Percentiles rank a stretch among this genome's conserved stretches.
Evolutionary conservation across 2,113 vertebrate species (phyloP).

Genomic region (Chiloscyllium plagiosum): DNA sequence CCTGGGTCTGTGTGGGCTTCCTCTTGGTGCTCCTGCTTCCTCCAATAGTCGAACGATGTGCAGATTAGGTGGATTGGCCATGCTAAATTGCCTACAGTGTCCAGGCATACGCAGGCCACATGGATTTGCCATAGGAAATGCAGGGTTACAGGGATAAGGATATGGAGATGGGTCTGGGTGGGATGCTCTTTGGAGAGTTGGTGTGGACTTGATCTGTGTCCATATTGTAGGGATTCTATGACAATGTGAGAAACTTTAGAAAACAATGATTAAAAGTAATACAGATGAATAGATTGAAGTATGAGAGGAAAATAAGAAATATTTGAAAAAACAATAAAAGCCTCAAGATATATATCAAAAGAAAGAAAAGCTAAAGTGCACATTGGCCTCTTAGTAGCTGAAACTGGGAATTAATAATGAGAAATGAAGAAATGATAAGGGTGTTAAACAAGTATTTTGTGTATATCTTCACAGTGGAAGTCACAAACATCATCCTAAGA

Average conservation of each 20-base stretch:
- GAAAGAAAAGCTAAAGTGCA: neutral
- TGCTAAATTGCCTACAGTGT: too few relatives aligned
- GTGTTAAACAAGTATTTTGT: neutral
- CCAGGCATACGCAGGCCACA: too few relatives aligned
- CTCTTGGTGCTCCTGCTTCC: too few relatives aligned
- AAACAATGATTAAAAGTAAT: neutral
- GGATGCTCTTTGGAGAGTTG: too few relatives aligned
- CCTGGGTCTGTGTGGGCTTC: too few relatives aligned
- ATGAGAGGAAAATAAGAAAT: neutral
- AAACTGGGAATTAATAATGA: neutral
- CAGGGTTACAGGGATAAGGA: too few relatives aligned
- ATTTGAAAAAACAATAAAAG: neutral
- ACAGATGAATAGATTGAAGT: neutral
- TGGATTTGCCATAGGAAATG: too few relatives aligned
- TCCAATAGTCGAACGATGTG: too few relatives aligned
- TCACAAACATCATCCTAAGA: neutral
- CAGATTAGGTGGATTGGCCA: too few relatives aligned
- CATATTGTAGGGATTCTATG: too few relatives aligned
- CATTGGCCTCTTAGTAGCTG: neutral
- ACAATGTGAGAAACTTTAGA: neutral
- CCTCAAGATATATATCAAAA: neutral
- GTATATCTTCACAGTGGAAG: neutral
- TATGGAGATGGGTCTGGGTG: too few relatives aligned
- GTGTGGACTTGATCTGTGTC: too few relatives aligned
- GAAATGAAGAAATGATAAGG: neutral